These are phyloP conservation scores for Sparidentex hasta DNA, from an alignment of 2,797 vertebrate genomes.

Conservation along the genomic window DNA sequence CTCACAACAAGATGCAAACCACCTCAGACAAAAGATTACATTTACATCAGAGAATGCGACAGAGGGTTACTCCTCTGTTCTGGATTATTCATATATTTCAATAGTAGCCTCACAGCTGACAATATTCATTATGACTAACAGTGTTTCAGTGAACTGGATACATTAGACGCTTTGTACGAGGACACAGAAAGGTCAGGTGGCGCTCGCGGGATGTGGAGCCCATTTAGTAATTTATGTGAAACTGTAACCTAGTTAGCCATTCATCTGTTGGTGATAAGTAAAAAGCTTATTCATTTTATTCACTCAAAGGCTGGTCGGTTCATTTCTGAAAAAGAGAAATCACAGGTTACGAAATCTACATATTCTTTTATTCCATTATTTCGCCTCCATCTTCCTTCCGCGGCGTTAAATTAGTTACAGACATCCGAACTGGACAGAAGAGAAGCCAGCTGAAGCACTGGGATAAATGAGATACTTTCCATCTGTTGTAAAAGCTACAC, in stretches of 20 bases:
- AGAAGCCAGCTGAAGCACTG: constrained; percentile 1
- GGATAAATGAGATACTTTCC: constrained; percentile 38
- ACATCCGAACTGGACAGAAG: constrained; percentile 10
- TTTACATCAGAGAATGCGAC: constrained; percentile 45
- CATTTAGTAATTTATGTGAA: constrained; percentile 74
- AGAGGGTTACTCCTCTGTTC: constrained; percentile 48
- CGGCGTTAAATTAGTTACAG: constrained; percentile 41
- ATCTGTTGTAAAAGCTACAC: constrained; percentile 22
- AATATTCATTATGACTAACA: constrained; percentile 69
- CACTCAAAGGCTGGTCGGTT: constrained; percentile 44
- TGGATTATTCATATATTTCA: constrained; percentile 62
- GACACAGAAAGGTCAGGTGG: constrained; percentile 55
- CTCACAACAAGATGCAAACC: constrained; percentile 39
- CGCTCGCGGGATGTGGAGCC: constrained; percentile 50
- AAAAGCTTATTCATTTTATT: constrained; percentile 66
- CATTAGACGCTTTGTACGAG: constrained; percentile 43
- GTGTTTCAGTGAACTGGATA: constrained; percentile 52
- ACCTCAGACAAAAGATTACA: constrained; percentile 53
- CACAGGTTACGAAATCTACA: constrained; percentile 53
- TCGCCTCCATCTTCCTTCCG: constrained; percentile 47
- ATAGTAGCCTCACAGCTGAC: constrained; percentile 53
- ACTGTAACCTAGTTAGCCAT: constrained; percentile 71
- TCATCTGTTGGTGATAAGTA: constrained; percentile 55
- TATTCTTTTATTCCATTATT: constrained; percentile 51
- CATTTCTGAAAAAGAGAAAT: constrained; percentile 40